phyloP scores from a whole-genome alignment of 2,797 vertebrate species.

The Gadopsis bispinosus region DNA sequence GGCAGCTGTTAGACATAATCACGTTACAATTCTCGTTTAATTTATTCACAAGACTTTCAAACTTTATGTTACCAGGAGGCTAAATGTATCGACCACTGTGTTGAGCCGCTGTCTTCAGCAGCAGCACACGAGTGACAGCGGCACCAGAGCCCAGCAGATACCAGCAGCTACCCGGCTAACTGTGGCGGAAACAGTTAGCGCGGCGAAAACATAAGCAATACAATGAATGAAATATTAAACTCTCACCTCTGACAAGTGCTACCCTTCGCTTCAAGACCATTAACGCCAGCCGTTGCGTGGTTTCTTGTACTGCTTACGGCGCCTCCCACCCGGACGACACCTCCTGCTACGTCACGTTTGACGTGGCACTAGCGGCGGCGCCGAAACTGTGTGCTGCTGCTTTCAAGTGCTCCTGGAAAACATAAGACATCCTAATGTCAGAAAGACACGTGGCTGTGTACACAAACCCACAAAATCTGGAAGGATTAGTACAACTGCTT shows the following conservation, averaged over 20 bases:
- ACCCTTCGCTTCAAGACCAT: slow-evolving; percentile 25
- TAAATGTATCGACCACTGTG: neutral
- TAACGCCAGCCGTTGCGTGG: neutral
- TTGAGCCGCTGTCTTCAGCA: slow-evolving; percentile 2
- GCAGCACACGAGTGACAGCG: slow-evolving; percentile 19
- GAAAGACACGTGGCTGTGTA: neutral
- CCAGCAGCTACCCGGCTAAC: slow-evolving; percentile 23
- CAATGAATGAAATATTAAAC: neutral
- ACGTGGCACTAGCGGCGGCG: slow-evolving; percentile 73
- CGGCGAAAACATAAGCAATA: neutral
- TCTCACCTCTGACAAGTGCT: slow-evolving; percentile 62
- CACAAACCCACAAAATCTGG: too few relatives aligned
- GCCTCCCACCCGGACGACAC: slow-evolving; percentile 62
- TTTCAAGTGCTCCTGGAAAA: slow-evolving; percentile 45
- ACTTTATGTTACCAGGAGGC: neutral
- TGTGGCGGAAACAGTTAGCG: neutral
- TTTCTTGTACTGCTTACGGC: slow-evolving; percentile 15
- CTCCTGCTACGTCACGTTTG: slow-evolving; percentile 72
- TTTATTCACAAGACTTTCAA: neutral
- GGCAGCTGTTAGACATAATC: neutral
- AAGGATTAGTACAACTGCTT: neutral
- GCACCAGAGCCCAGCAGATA: neutral
- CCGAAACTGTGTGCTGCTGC: neutral
- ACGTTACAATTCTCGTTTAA: neutral
- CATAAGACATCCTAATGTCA: neutral